phyloP scores from a whole-genome alignment of 2,797 vertebrate species.

The Clarias platycephalus region DNA sequence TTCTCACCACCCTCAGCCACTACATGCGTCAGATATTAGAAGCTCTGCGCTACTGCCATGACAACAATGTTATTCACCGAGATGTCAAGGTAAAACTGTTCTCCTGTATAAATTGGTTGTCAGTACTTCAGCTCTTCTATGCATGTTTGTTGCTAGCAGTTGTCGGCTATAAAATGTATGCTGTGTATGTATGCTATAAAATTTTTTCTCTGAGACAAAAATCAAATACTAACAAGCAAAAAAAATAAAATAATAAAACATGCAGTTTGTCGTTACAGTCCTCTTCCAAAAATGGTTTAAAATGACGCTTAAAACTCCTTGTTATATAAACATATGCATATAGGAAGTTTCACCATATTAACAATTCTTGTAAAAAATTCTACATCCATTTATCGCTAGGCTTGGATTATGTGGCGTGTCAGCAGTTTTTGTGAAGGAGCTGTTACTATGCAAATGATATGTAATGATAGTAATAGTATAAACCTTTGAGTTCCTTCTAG shows the following conservation, averaged over 20 bases:
- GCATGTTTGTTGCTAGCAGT: neutral
- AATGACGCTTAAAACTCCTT: too few relatives aligned
- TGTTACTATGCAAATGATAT: too few relatives aligned
- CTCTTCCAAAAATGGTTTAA: too few relatives aligned
- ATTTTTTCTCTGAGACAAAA: too few relatives aligned
- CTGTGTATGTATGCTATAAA: too few relatives aligned
- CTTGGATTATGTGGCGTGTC: neutral
- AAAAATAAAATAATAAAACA: too few relatives aligned
- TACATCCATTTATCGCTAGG: neutral
- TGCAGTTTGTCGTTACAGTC: too few relatives aligned
- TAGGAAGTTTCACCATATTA: neutral
- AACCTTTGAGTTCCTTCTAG: neutral
- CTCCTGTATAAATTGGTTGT: neutral
- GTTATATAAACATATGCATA: neutral
- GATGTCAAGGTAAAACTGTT: conserved; percentile 88
- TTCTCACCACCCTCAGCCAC: conserved; percentile 75
- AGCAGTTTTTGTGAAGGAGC: neutral
- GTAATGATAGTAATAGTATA: neutral
- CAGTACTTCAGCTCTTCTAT: neutral
- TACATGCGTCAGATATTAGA: conserved; percentile 98
- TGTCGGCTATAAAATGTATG: too few relatives aligned
- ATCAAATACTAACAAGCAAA: too few relatives aligned
- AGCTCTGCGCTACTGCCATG: conserved; percentile 96
- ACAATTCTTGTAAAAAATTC: too few relatives aligned
- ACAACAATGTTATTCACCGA: conserved; percentile 98